phyloP scores from a whole-genome alignment of 2,888 invertebrate genomes.

The Brassicogethes aeneus region DNA sequence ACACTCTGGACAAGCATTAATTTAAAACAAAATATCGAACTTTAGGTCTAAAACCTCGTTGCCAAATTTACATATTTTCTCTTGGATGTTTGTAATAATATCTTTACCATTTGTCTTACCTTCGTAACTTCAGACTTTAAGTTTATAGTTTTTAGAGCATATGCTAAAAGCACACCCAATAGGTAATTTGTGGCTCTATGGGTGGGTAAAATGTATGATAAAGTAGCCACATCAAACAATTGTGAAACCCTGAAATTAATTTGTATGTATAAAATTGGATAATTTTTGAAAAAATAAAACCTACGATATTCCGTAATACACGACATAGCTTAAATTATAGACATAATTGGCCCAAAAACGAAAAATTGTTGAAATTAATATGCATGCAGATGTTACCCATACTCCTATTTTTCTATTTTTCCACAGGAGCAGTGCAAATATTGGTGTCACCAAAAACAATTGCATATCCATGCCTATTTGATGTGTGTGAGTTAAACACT shows the following conservation, averaged over 20 bases:
- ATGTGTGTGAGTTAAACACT: conserved; percentile 60
- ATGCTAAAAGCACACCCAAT: conserved; percentile 52
- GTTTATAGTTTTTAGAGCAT: conserved; percentile 35
- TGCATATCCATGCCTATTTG: conserved; percentile 61
- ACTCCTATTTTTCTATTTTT: conserved; percentile 46
- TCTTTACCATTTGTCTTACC: too few relatives aligned
- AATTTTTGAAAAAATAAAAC: conserved; percentile 22
- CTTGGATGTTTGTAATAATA: too few relatives aligned
- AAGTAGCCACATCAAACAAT: conserved; percentile 54
- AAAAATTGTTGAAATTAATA: conserved; percentile 47
- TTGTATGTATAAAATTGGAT: background rate
- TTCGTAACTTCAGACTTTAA: conserved; percentile 13
- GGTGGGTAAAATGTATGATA: conserved; percentile 54
- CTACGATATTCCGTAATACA: conserved; percentile 58
- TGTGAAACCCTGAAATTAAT: conserved; percentile 45
- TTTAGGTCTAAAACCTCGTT: too few relatives aligned
- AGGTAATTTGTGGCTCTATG: conserved; percentile 56
- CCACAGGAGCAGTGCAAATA: conserved; percentile 47
- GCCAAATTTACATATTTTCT: too few relatives aligned
- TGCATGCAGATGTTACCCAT: conserved; percentile 37
- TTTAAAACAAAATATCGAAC: too few relatives aligned
- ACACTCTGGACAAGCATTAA: too few relatives aligned
- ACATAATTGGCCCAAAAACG: conserved; percentile 50
- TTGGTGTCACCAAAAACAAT: conserved; percentile 50
- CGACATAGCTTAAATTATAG: conserved; percentile 50